Conservation (phyloP, 2,888 invertebrate genomes). For the Himalopsyche tibetana region DNA sequence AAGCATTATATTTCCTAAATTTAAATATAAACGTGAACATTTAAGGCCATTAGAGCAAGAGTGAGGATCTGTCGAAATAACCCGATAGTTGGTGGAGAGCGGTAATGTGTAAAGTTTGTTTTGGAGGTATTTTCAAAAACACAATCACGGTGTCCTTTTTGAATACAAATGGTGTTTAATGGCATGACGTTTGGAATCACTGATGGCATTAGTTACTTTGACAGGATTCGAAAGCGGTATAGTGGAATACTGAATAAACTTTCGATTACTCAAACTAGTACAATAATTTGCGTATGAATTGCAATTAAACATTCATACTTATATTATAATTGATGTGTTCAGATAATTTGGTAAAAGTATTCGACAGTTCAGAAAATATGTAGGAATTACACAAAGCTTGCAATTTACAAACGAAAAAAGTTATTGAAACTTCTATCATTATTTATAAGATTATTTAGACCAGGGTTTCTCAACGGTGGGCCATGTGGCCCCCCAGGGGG, state of each 20-base stretch:
- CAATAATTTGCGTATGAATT: too few species aligned
- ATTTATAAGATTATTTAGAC: too few species aligned
- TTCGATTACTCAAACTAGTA: not conserved
- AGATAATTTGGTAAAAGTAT: too few species aligned
- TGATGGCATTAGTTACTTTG: not conserved
- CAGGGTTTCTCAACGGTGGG: too few species aligned
- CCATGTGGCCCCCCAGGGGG: too few species aligned
- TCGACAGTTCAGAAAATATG: too few species aligned
- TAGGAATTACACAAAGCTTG: too few species aligned
- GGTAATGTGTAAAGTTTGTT: conserved; percentile 26
- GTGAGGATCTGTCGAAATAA: not conserved
- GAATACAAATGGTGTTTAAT: not conserved
- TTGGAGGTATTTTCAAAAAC: conserved; percentile 13
- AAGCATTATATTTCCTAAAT: too few species aligned
- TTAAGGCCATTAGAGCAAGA: not conserved
- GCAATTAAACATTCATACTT: too few species aligned
- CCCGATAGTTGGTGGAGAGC: not conserved
- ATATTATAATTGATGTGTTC: too few species aligned
- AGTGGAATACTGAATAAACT: not conserved
- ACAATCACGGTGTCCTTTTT: conserved; percentile 10
- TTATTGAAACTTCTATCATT: too few species aligned
- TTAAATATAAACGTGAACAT: not conserved
- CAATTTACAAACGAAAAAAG: too few species aligned
- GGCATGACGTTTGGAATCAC: conserved; percentile 17
- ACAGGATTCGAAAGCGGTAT: not conserved